Base-by-base conservation (phyloP, 2,113 vertebrate species). In the Hyla sarda region DNA sequence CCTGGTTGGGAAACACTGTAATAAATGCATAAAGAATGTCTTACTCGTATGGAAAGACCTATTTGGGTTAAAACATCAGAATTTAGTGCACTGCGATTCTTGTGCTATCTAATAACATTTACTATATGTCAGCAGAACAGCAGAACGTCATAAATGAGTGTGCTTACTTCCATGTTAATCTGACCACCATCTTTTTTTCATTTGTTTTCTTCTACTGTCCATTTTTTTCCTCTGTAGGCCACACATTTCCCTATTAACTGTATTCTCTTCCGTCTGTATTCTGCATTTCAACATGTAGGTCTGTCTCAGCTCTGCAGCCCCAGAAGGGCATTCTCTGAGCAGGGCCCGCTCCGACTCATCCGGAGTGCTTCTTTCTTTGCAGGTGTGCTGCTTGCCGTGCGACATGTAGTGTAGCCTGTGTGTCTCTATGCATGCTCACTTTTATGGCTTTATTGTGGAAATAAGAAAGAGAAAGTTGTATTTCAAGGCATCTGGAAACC, bases 351-450 rank as follows among this genome's bases (percentile, higher is more conserved):
- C 94, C 97, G 98, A 90, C 97, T 99, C 93, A 99, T 99, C 97
- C 97, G 99, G 97, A 99, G 98, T 90, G 98, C 98, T 92, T 99
- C 98, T 99, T 99, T 99, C 97, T 99, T 99, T 99, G 97, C 98
- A 99, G 98, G 98, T 99, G 98, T 97, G 98, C 96, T 25, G 98
- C 99, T 97, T 97, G 98, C 96, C 14, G 91, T 92, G 93, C 93
- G 94, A 90, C 34, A 28, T 48, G 62, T 94, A 94, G 93, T 92
- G 88, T 95, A 94, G 94, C 91, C 89, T 90, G 88, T 91, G 89
- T 91, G 88, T 88, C 88, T 88, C 79, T 76, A 34, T 87, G 81
- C 79, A 25, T 74, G 88, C 84, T 90, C 76, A 78, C 37, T 77
- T 82, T 65, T 77, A n/a, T 90, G 91, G 90, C 88, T 82, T 32